These are phyloP conservation scores for Pangasianodon gigas DNA, from an alignment of 2,113 vertebrate genomes.

Conservation along the genomic window DNA sequence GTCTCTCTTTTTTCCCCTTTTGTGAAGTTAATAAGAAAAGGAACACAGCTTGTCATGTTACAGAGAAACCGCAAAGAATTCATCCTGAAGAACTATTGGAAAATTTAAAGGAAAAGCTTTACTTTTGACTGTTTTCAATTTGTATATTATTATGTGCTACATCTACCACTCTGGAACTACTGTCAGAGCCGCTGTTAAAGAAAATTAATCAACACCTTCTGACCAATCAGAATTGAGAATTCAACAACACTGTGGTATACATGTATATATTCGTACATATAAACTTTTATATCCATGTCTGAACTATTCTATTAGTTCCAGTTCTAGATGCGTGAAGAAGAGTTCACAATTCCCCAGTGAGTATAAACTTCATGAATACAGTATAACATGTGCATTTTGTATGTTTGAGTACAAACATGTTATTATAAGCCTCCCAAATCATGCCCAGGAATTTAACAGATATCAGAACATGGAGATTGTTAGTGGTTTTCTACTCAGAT, in stretches of 20 bases:
- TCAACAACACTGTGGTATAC: neutral
- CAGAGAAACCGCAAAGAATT: neutral
- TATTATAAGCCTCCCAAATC: slow-evolving; percentile 34
- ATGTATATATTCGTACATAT: neutral
- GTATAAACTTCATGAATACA: neutral
- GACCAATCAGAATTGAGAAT: neutral
- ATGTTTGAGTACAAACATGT: neutral
- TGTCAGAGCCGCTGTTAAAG: neutral
- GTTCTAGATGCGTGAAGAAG: neutral
- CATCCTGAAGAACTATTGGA: neutral
- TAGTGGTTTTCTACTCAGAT: slow-evolving; percentile 41
- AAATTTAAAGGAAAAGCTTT: neutral
- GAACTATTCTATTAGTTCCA: neutral
- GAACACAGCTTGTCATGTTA: neutral
- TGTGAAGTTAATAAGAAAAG: neutral
- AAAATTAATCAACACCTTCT: neutral
- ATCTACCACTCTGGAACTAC: neutral
- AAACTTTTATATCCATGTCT: neutral
- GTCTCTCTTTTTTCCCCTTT: neutral
- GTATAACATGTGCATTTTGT: neutral
- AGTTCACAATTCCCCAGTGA: neutral
- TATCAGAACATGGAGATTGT: slow-evolving; percentile 27
- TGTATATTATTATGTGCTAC: neutral
- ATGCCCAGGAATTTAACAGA: neutral
- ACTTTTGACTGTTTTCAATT: neutral